Percentiles rank a stretch among this genome's conserved stretches.
phyloP scores from a whole-genome alignment of 2,113 vertebrate genomes.

The Colius striatus region DNA sequence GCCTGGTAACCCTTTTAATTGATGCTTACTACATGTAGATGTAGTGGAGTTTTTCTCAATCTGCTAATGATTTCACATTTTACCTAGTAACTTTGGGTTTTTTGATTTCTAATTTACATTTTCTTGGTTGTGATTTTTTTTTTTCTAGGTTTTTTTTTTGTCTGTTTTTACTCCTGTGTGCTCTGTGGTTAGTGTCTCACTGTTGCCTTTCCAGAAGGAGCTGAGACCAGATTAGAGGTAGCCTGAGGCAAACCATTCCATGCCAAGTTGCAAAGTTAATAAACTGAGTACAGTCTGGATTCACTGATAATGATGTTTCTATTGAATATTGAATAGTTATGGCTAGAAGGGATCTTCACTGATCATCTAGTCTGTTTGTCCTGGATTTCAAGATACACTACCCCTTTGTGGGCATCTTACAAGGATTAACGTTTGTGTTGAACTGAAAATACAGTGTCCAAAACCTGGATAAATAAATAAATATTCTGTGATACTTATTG shows the following conservation, averaged over 20 bases:
- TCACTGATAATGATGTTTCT: background rate
- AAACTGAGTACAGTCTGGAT: background rate
- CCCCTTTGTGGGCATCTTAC: background rate
- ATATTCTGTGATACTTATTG: background rate
- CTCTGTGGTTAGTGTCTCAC: background rate
- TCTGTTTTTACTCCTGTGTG: background rate
- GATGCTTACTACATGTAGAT: slow-evolving; percentile 15
- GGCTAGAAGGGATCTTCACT: background rate
- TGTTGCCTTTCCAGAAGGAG: background rate
- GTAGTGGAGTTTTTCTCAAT: slow-evolving; percentile 17
- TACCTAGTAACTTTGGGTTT: background rate
- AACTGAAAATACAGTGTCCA: background rate
- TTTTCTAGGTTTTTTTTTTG: background rate
- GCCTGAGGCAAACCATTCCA: background rate
- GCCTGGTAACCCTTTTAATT: slow-evolving; percentile 40
- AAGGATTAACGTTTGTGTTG: background rate
- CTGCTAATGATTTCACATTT: slow-evolving; percentile 39
- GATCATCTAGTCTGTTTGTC: background rate
- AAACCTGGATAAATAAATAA: background rate
- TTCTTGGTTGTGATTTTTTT: background rate
- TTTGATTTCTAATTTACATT: background rate
- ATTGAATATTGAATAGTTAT: background rate
- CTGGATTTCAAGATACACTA: background rate
- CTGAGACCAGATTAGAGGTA: background rate
- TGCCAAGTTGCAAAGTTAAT: background rate